A percentile compares a stretch with the other conserved stretches of the same genome.
These are phyloP conservation scores for Dione vanillae DNA, from an alignment of 2,888 invertebrate genomes.

Conservation along the genomic window DNA sequence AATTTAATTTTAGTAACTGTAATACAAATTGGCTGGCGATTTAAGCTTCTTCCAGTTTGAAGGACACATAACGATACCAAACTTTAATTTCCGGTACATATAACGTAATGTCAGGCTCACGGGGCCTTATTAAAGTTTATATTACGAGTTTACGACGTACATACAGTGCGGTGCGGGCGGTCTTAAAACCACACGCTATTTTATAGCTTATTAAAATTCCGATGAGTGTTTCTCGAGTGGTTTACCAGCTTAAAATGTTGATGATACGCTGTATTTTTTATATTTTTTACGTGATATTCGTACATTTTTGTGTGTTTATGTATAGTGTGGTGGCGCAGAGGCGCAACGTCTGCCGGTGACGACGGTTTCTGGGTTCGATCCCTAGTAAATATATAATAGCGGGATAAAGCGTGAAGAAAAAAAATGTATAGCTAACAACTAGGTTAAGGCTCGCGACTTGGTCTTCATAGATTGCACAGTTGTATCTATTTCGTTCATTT, in stretches of 20 bases:
- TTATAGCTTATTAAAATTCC: constrained; percentile 37
- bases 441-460: no score
- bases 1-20: not conserved
- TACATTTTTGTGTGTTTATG: no score
- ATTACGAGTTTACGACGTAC: constrained; percentile 30
- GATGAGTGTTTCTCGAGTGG: constrained; percentile 48
- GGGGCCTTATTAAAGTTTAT: constrained; percentile 26
- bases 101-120: constrained; percentile 20
- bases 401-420: no score
- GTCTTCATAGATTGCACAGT: no score
- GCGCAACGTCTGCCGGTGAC: no score
- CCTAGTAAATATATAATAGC: no score
- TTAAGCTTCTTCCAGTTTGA: not conserved
- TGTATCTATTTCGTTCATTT: no score
- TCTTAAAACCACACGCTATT: constrained; percentile 27
- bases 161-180: constrained; percentile 7
- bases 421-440: no score
- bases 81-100: constrained; percentile 32
- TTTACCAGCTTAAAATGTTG: not conserved
- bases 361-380: no score
- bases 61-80: constrained; percentile 8
- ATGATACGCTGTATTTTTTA: not conserved
- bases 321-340: no score
- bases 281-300: not conserved
- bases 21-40: not conserved